Percentiles rank a stretch among this genome's conserved stretches.
Evolutionary conservation across 2,797 vertebrate species (phyloP).

Genomic region (Lindbergichthys nudifrons): DNA sequence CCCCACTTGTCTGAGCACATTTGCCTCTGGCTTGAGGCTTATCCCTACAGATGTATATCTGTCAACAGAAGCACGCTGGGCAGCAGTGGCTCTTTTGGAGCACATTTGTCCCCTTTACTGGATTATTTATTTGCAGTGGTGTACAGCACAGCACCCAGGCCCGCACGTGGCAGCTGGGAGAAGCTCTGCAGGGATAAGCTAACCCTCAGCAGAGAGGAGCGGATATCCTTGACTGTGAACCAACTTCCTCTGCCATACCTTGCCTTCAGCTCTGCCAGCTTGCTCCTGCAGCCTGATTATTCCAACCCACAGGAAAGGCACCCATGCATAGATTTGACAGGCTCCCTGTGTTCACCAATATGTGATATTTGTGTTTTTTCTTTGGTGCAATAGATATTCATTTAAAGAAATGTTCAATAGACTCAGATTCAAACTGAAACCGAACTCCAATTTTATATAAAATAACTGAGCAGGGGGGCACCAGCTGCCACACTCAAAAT

Average conservation of each 20-base stretch:
- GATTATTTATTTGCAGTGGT: constrained; percentile 81
- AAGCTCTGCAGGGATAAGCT: constrained; percentile 80
- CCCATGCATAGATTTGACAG: constrained; percentile 68
- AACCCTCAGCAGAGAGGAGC: constrained; percentile 70
- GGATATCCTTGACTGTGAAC: constrained; percentile 76
- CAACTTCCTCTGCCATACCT: constrained; percentile 70
- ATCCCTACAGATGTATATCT: constrained; percentile 79
- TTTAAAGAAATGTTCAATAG: constrained; percentile 56
- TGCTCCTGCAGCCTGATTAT: constrained; percentile 73
- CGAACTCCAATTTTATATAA: constrained; percentile 43
- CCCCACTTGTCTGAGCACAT: constrained; percentile 78
- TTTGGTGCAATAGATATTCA: constrained; percentile 65
- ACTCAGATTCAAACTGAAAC: constrained; percentile 34
- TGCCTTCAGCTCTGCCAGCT: constrained; percentile 65
- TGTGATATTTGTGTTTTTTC: constrained; percentile 66
- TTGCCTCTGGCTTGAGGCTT: constrained; percentile 75
- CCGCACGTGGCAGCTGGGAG: constrained; percentile 77
- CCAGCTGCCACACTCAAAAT: constrained; percentile 32
- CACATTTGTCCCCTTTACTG: constrained; percentile 79
- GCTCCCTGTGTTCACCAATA: constrained; percentile 52
- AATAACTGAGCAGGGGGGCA: constrained; percentile 24
- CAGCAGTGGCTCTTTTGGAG: constrained; percentile 67
- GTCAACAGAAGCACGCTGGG: constrained; percentile 71
- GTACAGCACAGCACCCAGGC: constrained; percentile 61
- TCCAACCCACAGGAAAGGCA: constrained; percentile 72